Percentiles rank a stretch among this genome's conserved stretches.
These are phyloP conservation scores for Pomacea canaliculata DNA, from an alignment of 2,888 invertebrate genomes.

Conservation along the genomic window DNA sequence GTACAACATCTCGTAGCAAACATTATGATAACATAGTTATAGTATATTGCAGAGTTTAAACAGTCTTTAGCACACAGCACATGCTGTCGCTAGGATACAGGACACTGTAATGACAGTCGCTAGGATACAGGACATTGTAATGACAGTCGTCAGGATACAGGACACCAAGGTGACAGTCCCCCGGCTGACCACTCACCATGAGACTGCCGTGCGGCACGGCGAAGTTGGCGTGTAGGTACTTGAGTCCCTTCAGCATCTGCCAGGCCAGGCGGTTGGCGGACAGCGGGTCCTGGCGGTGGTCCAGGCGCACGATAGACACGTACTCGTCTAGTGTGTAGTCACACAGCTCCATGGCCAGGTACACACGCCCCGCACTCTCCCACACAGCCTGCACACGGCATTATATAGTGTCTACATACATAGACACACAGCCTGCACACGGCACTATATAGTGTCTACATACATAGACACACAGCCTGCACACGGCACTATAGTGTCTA, in stretches of 20 bases:
- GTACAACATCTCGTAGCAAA: too few relatives aligned
- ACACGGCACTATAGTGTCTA: neutral
- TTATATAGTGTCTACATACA: too few relatives aligned
- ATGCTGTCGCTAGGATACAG: too few relatives aligned
- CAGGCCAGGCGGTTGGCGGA: constrained; percentile 50
- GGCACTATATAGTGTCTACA: constrained; percentile 33
- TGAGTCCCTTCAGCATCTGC: constrained; percentile 62
- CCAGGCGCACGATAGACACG: constrained; percentile 41
- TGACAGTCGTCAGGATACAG: too few relatives aligned
- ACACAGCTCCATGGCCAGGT: constrained; percentile 58
- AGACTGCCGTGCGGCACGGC: constrained; percentile 58
- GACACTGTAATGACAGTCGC: too few relatives aligned
- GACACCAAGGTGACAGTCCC: too few relatives aligned
- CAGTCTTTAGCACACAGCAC: too few relatives aligned
- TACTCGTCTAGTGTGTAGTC: constrained; percentile 61
- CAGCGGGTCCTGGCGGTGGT: constrained; percentile 37
- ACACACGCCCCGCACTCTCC: constrained; percentile 44
- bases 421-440: too few relatives aligned
- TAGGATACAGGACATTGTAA: too few relatives aligned
- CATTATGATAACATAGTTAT: too few relatives aligned
- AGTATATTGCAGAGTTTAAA: too few relatives aligned
- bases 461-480: constrained; percentile 57
- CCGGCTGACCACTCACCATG: constrained; percentile 41
- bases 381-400: constrained; percentile 44
- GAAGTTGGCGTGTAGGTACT: constrained; percentile 54